Evolutionary conservation across 1,140 invertebrate genomes (phyloP), one percentile per base, ranked within the genome.

Genomic region (Zaprionus gabonicus): DNA sequence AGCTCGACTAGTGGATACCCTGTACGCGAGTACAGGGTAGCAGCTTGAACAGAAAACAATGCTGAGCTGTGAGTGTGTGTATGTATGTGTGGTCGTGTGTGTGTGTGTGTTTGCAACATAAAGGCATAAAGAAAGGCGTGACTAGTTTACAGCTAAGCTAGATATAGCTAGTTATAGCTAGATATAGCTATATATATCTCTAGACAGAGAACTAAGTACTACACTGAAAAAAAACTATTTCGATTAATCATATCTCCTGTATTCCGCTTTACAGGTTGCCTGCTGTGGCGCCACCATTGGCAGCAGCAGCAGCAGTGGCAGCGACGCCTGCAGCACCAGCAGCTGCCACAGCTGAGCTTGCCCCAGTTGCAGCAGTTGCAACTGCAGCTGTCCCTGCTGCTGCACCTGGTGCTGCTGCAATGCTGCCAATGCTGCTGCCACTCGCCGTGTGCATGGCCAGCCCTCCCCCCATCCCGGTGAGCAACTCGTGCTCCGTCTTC

Each of bases 401-500:
- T 31, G 5, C 53, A 3, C 71, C 67, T 3, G 46, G 51, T 1
- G 71, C 66, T 1, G 57, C 66, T 10, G 51, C 64, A 31, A 55
- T 60, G 25, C 71, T 57, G 15, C 44, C 41, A n/a, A 28, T 68
- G 34, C 58, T 53, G 17, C 44, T 57, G 17, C 56, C 20, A 15
- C 38, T 12, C 2, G 55, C 36, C 15, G 68, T 49, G 20, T 74
- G 46, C 36, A 70, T 44, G 17, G 58, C 36, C 3, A 80, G 55
- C 0, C 74, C 70, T 7, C 76, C 58, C 6, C 80, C 70, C 67
- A 85, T 78, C 12, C 78, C 77, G 1, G 75, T 76, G 5, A 92
- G 65, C 12, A 93, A 28, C 9, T 93, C 92, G 17, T 92, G 91
- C 58, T 93, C 92, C 17, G 81, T 93, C 63, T 92, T 93, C 0